Base-by-base conservation (phyloP, 2,113 vertebrate species). In the Amazona vittata region DNA sequence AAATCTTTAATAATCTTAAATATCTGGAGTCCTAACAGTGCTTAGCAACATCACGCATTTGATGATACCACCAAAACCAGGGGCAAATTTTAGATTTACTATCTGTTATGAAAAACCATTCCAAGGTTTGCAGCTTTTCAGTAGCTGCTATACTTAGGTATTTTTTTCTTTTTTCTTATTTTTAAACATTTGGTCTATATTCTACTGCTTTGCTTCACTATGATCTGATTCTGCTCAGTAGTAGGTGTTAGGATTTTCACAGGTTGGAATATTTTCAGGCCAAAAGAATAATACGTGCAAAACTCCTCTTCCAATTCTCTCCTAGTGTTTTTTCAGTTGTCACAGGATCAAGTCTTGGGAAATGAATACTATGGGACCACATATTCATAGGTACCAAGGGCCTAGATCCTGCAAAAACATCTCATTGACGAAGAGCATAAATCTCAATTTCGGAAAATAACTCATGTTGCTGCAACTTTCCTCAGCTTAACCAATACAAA, bases 361-460 rank as follows among this genome's bases (percentile, higher is more conserved):
- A 63, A 82, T 1, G 0, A 60, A 68, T 69, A n/a, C 28, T 60
- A 29, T 29, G 15, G 18, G 8, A 59, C 5, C 11, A 44, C 0
- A 0, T 22, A 60, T 47, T 33, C 33, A 44, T 6, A 71, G 17
- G 4, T 47, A 43, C 7, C 60, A 82, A 82, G 67, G 31, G 7
- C 16, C 31, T 64, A 68, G 28, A 69, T 64, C 13, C 26, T 69
- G 15, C 22, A 77, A 83, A 94, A 73, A 3, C 5, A n/a, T 26
- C 39, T 43, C 17, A 59, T 33, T 88, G 46, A 57, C 59, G 29
- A 53, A 29, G 16, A 77, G 2, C 0, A 0, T 43, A 53, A 39
- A 55, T 82, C 16, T 52, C 21, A 91, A 68, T 75, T 89, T 73
- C 77, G 81, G 62, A 79, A 77, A 84, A 64, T 37, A 63, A 63